These are phyloP conservation scores for Drosophila insularis DNA, from an alignment of 1,140 invertebrate genomes.

Conservation along the genomic window DNA sequence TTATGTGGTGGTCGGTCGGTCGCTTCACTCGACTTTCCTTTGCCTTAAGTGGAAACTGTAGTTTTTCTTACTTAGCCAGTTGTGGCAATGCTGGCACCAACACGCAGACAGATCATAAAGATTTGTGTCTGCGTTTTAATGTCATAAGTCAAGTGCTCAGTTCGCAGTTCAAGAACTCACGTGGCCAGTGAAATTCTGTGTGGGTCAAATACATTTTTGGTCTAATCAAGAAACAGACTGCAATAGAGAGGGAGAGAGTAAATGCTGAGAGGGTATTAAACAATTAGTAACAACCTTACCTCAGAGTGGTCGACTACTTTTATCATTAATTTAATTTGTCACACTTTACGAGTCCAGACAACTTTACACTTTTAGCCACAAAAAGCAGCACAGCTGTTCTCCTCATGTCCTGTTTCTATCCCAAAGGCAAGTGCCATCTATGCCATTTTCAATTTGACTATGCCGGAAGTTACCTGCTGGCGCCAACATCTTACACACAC, in stretches of 20 bases:
- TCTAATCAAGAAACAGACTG: slow-evolving; percentile 13
- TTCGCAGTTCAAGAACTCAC: slow-evolving; percentile 68
- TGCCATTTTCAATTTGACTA: slow-evolving; percentile 79
- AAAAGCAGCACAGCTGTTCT: slow-evolving; percentile 67
- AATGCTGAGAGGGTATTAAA: slow-evolving; percentile 74
- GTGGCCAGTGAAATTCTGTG: slow-evolving; percentile 22
- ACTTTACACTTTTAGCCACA: slow-evolving; percentile 78
- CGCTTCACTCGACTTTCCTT: slow-evolving; percentile 43
- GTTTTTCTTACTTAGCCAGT: slow-evolving; percentile 75
- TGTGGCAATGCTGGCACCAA: slow-evolving; percentile 42
- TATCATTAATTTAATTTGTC: slow-evolving; percentile 82
- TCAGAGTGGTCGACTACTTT: slow-evolving; percentile 56
- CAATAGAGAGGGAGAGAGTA: slow-evolving; percentile 22
- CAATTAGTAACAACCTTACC: slow-evolving; percentile 66
- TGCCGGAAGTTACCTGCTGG: slow-evolving; percentile 81
- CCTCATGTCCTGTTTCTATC: background rate
- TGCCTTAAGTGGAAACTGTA: slow-evolving; percentile 75
- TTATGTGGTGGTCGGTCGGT: slow-evolving; percentile 5
- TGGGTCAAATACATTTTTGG: background rate
- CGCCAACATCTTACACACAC: slow-evolving; percentile 56
- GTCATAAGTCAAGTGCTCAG: slow-evolving; percentile 73
- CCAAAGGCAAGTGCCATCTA: background rate
- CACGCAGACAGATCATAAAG: slow-evolving; percentile 61
- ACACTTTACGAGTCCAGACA: slow-evolving; percentile 76
- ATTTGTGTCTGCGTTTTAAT: slow-evolving; percentile 74